Evolutionary conservation across 2,888 invertebrate genomes (phyloP).

Genomic region (Leptinotarsa rubiginosa): DNA sequence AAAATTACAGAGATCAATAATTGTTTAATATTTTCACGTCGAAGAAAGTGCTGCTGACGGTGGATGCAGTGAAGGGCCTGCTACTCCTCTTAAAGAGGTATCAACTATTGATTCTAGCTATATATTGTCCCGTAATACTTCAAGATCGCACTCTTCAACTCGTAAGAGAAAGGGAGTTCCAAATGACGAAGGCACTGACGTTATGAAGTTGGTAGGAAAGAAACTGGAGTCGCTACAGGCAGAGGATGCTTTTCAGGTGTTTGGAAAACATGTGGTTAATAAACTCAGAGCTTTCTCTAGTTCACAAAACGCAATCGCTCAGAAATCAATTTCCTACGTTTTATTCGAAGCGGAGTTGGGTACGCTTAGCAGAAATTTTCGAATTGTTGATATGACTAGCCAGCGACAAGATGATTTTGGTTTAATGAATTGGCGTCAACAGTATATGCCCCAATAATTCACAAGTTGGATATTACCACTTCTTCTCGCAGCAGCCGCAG

Average conservation of each 20-base stretch:
- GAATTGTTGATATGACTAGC: conserved; percentile 25
- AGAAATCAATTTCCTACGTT: conserved; percentile 26
- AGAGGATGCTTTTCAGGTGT: conserved; percentile 18
- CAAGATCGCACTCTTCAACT: conserved; percentile 8
- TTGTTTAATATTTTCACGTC: background rate
- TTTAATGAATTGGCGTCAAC: conserved; percentile 3
- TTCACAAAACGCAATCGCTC: conserved; percentile 20
- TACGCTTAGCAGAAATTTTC: conserved; percentile 10
- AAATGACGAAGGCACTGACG: conserved; percentile 1
- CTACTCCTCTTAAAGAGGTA: background rate
- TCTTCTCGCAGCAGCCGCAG: conserved; percentile 24
- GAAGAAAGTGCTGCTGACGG: background rate
- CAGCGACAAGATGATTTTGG: conserved; percentile 22
- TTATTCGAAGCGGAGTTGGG: conserved; percentile 26
- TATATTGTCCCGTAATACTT: conserved; percentile 8
- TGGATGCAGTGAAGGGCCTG: background rate
- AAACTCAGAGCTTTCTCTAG: conserved; percentile 15
- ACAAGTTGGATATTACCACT: conserved; percentile 18
- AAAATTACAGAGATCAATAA: background rate
- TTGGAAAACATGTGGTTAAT: conserved; percentile 27
- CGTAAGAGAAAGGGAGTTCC: conserved; percentile 8
- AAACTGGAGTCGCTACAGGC: conserved; percentile 24
- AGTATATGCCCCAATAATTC: background rate
- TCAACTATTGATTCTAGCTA: background rate
- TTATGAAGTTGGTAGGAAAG: conserved; percentile 8